Base-by-base conservation (phyloP, 2,888 invertebrate species). In the Zeuzera pyrina region DNA sequence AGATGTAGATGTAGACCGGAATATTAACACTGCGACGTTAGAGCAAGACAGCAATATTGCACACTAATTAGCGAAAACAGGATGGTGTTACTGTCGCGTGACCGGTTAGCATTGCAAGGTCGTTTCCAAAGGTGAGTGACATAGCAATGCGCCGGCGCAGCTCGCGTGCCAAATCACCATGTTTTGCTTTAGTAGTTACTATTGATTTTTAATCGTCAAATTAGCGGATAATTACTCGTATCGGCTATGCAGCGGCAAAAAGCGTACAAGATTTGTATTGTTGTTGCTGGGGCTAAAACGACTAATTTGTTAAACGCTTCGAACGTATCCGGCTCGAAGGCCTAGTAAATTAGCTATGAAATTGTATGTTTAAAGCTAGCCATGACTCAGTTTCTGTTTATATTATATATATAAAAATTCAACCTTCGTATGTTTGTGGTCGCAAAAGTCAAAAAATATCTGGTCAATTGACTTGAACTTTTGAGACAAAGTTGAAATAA, bases 41-140 rank as follows among this genome's bases (percentile, higher is more conserved):
- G 46, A 69, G 28, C 33, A 56, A 58, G 64, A 66, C 29, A 46
- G 43, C 40, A 39, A 38, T 24, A 51, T 13, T 19, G 13, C 40
- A 38, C 34, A 41, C 38, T 31, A 31, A 38, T 33, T 26, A 13
- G 56, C 19, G 4, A 43, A 53, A 67, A 43, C 41, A 58, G 57
- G 65, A 67, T 36, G 44, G 59, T 42, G 42, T 52, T 48, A 60
- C 37, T 52, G 59, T 60, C 62, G 66, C 60, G 62, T 57, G 69
- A 79, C 81, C 61, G 68, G 79, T 79, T 79, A 77, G 68, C 83
- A 84, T 83, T 83, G 84, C 83, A 84, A 84, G 84, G 84, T 77
- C 83, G 83, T 67, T 52, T 36, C 45, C 43, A 55, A 61, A 60
- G 81, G 78, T 83, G 69, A 79, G 49, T 71, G 81, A 79, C 78